Base-by-base conservation (phyloP, 2,113 vertebrate species). In the Sphaerodactylus townsendi region DNA sequence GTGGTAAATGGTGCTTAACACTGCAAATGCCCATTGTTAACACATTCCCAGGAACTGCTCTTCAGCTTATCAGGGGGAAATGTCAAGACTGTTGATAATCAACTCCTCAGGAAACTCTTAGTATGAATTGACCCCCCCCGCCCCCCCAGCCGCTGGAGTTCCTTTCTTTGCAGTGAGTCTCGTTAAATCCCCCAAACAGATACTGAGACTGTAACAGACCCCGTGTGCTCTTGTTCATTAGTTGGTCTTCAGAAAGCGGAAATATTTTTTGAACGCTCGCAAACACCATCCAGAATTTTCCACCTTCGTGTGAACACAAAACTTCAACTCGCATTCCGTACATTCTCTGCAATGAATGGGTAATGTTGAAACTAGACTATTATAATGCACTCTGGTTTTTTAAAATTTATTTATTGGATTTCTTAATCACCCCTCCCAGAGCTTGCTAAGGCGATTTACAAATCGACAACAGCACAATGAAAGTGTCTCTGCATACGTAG, bases 11-110 rank as follows among this genome's bases (percentile, higher is more conserved):
- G 91, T 92, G 92, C 92, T 94, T 93, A 92, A 94, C 90, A 88
- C 79, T 92, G 88, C 91, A 93, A 88, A 92, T 87, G 86, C 73
- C 91, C 87, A 94, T 93, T 94, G 92, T 94, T 95, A 92, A 86
- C 93, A 86, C 92, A 92, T 95, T 93, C 93, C 90, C 93, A 89
- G 90, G 91, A 93, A 92, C 94, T 91, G 85, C 89, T 92, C 93
- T 87, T 86, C 88, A 87, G 92, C 91, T 94, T 93, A 90, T 89
- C 87, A 37, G 91, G 89, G 89, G 89, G 76, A 90, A 92, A 90
- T 95, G 93, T 90, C 92, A 94, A 64, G 92, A 90, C 74, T 48
- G 82, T 85, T 90, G 90, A 93, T 89, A 81, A 93, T 88, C 87
- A 0, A 73, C 84, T 92, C 92, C 90, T 91, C 37, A 69, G 76